A percentile compares a stretch with the other conserved stretches of the same genome.
Conservation (phyloP, 1,140 invertebrate species). For the Rhopalosiphum padi region DNA sequence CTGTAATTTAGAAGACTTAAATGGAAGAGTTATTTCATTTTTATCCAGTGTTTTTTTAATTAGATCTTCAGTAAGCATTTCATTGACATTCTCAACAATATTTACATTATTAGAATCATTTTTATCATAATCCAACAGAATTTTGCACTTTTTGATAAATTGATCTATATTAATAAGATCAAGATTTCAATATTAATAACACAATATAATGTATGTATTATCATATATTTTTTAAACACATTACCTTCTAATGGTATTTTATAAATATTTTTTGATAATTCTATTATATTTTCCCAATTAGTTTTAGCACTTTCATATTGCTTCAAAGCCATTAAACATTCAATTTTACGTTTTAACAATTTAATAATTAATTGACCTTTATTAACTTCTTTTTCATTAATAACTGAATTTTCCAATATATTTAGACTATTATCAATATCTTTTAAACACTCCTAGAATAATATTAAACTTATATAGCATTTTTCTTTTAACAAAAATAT, state of each 20-base stretch:
- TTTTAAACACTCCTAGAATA: slow-evolving; percentile 46
- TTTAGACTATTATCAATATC: slow-evolving; percentile 6
- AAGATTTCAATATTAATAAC: neutral
- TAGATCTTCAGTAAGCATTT: slow-evolving; percentile 29
- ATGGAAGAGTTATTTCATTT: slow-evolving; percentile 55
- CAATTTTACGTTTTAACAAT: slow-evolving; percentile 59
- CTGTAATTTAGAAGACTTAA: slow-evolving; percentile 49
- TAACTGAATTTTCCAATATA: slow-evolving; percentile 47
- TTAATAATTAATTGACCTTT: slow-evolving; percentile 57
- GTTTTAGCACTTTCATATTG: slow-evolving; percentile 30
- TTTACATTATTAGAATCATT: neutral
- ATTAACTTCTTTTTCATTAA: slow-evolving; percentile 31
- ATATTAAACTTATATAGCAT: neutral
- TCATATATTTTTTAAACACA: neutral
- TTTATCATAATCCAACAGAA: neutral
- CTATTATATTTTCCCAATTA: slow-evolving; percentile 5
- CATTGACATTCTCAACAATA: neutral
- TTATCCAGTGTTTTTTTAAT: slow-evolving; percentile 46
- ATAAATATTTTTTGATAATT: slow-evolving; percentile 25
- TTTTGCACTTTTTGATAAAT: slow-evolving; percentile 19
- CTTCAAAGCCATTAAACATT: slow-evolving; percentile 54
- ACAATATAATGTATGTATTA: neutral
- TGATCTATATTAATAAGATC: slow-evolving; percentile 14
- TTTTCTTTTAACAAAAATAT: neutral
- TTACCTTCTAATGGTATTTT: slow-evolving; percentile 36